Base-by-base conservation (phyloP, 2,113 vertebrate genomes). In the Pteruthius melanotis region DNA sequence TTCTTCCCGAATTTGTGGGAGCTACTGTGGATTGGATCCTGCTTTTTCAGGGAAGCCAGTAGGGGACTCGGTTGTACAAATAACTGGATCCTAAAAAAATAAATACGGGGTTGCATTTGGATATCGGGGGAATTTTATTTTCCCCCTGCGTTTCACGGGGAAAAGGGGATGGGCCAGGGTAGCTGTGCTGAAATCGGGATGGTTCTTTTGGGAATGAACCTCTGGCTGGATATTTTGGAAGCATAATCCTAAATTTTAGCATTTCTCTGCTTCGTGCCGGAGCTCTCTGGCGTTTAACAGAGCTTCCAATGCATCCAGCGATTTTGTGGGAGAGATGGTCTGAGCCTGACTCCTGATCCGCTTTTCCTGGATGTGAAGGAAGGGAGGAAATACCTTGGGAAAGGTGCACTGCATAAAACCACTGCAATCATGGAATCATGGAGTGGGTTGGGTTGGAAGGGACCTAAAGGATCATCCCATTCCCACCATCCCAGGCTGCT, bases 31-130 rank as follows among this genome's bases (percentile, higher is more conserved):
- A 10, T 88, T 86, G 71, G 86, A 59, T 92, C 54, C 75, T 88
- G 79, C 87, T 50, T 94, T 97, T 94, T 96, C 39, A 96, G 92
- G 94, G 87, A 91, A 94, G 92, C 90, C 88, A 64, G 94, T 27
- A 90, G 93, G 90, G 92, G 93, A 95, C 94, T 96, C 72, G 23
- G 92, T 95, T 95, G 76, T 91, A 75, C 75, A 95, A 97, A 96
- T 81, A 96, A 45, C 72, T 57, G 72, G 64, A 89, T 88, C 71
- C 79, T 76, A 54, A 47, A 72, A 84, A 90, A 94, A 83, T 71
- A 96, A 96, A 86, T 28, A 92, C 53, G 3, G 35, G 40, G 13
- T 83, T 89, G 39, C 76, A 15, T 59, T 89, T 81, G 83, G 94
- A 24, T 89, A 60, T 49, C 44, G 79, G 37, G 40, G 59, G 9